Evolutionary conservation across 2,888 invertebrate species (phyloP).

Genomic region (Congeria kusceri): DNA sequence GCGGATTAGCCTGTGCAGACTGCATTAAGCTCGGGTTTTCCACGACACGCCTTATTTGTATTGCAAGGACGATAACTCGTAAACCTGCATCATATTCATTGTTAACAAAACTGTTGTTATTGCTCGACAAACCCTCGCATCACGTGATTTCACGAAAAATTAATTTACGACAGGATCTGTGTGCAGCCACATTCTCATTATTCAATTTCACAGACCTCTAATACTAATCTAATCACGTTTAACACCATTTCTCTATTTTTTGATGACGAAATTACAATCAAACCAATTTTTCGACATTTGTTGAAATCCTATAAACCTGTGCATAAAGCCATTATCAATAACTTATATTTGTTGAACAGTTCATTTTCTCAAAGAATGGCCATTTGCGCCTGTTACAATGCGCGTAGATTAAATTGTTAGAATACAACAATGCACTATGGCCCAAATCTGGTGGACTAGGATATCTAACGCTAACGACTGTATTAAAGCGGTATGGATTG

Average conservation of each 20-base stretch:
- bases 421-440: neutral
- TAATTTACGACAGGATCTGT: too few species aligned
- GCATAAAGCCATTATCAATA: slow-evolving; percentile 4
- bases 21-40: too few species aligned
- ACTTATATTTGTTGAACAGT: slow-evolving; percentile 4
- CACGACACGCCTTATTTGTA: too few species aligned
- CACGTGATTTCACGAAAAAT: too few species aligned
- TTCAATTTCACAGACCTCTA: neutral
- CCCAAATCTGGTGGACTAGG: neutral
- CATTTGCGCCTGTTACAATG: neutral
- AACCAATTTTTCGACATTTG: neutral
- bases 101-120: too few species aligned
- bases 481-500: neutral
- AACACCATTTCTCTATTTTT: neutral
- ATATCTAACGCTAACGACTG: neutral
- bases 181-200: too few species aligned
- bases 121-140: too few species aligned
- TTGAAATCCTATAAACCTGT: slow-evolving; percentile 3
- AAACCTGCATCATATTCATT: too few species aligned
- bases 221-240: neutral
- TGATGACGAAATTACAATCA: slow-evolving; percentile 2
- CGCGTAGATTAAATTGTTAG: neutral
- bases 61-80: too few species aligned
- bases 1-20: too few species aligned
- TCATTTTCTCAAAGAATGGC: neutral